Base-by-base conservation (phyloP, 2,797 vertebrate species). In the Phrynocephalus vlangalii region DNA sequence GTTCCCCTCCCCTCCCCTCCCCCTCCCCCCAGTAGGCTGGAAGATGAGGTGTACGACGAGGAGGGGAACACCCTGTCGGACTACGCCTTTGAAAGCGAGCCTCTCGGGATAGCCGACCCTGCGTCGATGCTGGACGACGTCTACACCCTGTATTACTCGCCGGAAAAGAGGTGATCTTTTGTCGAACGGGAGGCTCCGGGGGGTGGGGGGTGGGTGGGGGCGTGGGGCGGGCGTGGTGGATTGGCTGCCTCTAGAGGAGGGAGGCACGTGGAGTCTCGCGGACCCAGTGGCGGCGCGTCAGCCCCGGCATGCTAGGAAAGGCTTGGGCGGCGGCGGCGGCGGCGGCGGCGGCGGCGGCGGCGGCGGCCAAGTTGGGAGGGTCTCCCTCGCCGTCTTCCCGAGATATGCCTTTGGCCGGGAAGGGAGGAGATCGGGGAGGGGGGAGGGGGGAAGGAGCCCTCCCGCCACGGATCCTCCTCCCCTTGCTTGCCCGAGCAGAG, bases 41-140 rank as follows among this genome's bases (percentile, higher is more conserved):
- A 98, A 92, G 97, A 97, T 92, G 98, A 97, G 91, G 96, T 97
- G 87, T 99, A 98, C 89, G 98, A 98, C 88, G 97, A 98, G 92
- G 98, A 98, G 76, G 98, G 98, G n/a, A 97, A 98, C 91, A 97
- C 97, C 38, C 96, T 98, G 92, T 97, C 95, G 33, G 97, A 98
- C 93, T 96, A 98, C 95, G 97, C 97, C 91, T 98, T 98, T 26
- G 98, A 98, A 92, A 95, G 96, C 44, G 97, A 98, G 75, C 97
- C 97, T 81, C 95, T 98, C 26, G 96, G 97, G 16, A 95, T 97
- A 87, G 97, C 97, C 86, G 98, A 97, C 95, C 96, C 98, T 63
- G 95, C 97, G 87, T 97, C 98, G 80, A 89, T 97, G 86, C 94
- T 95, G 50, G 97, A 98, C 81, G 97, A 98, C 89, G 89, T 98